Base-by-base conservation (phyloP, 2,888 invertebrate genomes). In the Melanargia galathea region DNA sequence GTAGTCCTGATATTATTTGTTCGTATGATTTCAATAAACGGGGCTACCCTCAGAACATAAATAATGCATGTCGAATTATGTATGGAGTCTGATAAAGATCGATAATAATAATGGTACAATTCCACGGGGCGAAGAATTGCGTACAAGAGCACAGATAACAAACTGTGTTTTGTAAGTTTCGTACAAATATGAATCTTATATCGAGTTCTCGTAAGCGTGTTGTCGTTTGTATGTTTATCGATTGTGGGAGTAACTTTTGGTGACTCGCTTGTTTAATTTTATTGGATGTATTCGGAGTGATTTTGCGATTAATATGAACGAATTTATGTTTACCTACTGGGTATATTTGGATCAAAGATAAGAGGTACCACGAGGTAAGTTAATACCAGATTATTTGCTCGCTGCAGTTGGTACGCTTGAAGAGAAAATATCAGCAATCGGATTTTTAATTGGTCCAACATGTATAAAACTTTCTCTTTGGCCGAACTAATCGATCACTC, bases 41-140 rank as follows among this genome's bases (percentile, higher is more conserved):
- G 73, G 67, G 71, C 81, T 77, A 85, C 87, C 87, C 78, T 73
- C 68, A 64, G 75, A 79, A 79, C 77, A 88, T 90, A 87, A 90
- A 90, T 90, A 89, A 90, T 89, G 86, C 82, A 87, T 87, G 86
- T 86, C 83, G 83, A 87, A 87, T 87, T 83, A 82, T 79, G 78
- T 74, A 73, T 72, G 64, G 67, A 65, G 60, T 66, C 70, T 60
- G 70, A 70, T 70, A 69, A 67, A 61, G 68, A 72, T 73, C 70
- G 64, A 70, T 73, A 68, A 66, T 73, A 68, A 66, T 71, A 71
- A 70, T 76, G 64, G 65, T 74, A 79, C 78, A 75, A 75, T 75
- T 73, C 69, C 73, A 73, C 75, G 75, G 74, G 69, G 64, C 64
- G 66, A 67, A 69, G 70, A 38, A 64, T 65, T 61, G 65, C 68